Evolutionary conservation across 2,113 vertebrate species (phyloP).

Genomic region (Microcebus jonahi): DNA sequence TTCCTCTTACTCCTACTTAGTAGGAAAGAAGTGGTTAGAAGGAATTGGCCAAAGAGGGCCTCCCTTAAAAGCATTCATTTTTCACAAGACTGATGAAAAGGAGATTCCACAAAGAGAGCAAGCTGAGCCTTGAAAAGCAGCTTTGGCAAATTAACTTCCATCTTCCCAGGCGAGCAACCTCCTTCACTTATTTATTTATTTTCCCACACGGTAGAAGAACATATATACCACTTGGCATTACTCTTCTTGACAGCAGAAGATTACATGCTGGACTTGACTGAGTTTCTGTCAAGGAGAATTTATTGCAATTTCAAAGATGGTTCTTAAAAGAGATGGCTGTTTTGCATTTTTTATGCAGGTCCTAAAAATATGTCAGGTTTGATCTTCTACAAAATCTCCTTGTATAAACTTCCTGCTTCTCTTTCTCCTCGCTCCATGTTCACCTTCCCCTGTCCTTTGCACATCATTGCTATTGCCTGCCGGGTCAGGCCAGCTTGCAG

Average conservation of each 20-base stretch:
- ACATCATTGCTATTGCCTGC: background rate
- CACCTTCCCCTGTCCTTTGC: background rate
- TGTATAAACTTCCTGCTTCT: conserved; percentile 8
- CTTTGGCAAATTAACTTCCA: conserved; percentile 11
- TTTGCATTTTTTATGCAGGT: conserved; percentile 69
- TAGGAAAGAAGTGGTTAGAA: background rate
- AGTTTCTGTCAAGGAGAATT: conserved; percentile 71
- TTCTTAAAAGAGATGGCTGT: conserved; percentile 65
- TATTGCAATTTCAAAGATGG: conserved; percentile 64
- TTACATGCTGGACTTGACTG: conserved; percentile 68
- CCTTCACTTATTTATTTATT: background rate
- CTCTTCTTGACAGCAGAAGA: conserved; percentile 67
- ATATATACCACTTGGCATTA: background rate
- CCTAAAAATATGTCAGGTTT: conserved; percentile 63
- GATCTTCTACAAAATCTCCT: conserved; percentile 57
- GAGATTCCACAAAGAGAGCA: background rate
- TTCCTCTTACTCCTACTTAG: background rate
- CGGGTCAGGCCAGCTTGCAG: background rate
- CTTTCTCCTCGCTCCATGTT: background rate
- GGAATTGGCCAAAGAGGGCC: background rate
- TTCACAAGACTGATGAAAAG: background rate
- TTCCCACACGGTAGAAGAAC: background rate
- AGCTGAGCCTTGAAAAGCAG: background rate
- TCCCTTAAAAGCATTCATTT: background rate
- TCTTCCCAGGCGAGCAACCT: background rate